Base-by-base conservation (phyloP, 2,888 invertebrate species). In the Acrobasis suavella region DNA sequence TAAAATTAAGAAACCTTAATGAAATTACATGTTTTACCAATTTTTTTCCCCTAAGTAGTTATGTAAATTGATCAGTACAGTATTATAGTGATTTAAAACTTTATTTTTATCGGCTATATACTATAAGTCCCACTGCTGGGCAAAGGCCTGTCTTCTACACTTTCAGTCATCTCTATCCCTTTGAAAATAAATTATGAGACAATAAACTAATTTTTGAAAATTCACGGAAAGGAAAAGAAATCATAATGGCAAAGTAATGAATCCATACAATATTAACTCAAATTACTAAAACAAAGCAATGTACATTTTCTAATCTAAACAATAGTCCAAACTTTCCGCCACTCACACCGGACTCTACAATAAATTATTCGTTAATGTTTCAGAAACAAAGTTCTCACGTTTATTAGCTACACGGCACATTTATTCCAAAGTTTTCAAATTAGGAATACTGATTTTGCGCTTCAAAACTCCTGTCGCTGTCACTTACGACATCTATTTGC, bases 401-500 rank as follows among this genome's bases (percentile, higher is more conserved):
- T 50, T 50, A 37, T 42, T 42, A 56, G 56, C 12, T 58, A 15
- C 60, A 55, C 38, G 14, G 55, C 61, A 60, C 51, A 62, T 60
- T 64, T 46, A 51, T 62, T 55, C 50, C 14, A 42, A 58, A 62
- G 64, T 61, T 58, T 58, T 54, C 14, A 15, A 42, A 62, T 38
- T 73, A 89, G 64, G 84, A 82, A 64, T 85, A 89, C 50, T 79
- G 80, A 62, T 87, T 89, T 65, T 86, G 88, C 2, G 72, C 77
- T 68, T 87, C 85, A 51, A 77, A 87, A 77, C 81, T 86, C 2
- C 67, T 73, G 38, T 90, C 89, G 52, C 83, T 83, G 60, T 91
- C 90, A 83, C 89, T 91, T 37, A 91, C 91, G 1, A 92, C 92
- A 60, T 92, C 92, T 15, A 92, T 91, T 58, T 89, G 90, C 71